Evolutionary conservation across 2,888 invertebrate species (phyloP).

Genomic region (Thumatha senex): DNA sequence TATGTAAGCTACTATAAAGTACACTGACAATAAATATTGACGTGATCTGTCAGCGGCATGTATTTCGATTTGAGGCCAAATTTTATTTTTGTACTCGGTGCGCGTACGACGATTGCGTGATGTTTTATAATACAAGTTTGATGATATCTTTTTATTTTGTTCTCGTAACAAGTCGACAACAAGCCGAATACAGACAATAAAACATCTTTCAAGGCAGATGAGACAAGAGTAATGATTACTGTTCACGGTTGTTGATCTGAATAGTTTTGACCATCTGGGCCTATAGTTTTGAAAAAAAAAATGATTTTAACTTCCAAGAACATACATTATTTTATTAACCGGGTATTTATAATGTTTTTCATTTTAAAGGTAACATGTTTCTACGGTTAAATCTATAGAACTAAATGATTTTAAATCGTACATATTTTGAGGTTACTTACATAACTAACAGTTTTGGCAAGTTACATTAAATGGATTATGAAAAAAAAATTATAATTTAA

Average conservation of each 20-base stretch:
- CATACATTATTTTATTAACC: no score
- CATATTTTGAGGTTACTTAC: no score
- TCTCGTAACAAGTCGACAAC: conserved; percentile 77
- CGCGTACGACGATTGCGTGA: conserved; percentile 61
- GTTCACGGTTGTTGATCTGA: conserved; percentile 71
- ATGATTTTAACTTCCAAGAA: conserved; percentile 23
- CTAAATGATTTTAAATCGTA: no score
- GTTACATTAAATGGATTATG: no score
- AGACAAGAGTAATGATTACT: conserved; percentile 77
- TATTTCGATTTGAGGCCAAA: conserved; percentile 45
- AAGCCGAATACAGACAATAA: conserved; percentile 78
- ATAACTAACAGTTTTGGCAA: no score
- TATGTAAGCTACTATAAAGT: not conserved
- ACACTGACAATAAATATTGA: not conserved
- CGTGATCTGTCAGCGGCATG: conserved; percentile 16
- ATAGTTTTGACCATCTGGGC: conserved; percentile 58
- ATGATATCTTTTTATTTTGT: conserved; percentile 68
- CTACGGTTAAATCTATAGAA: no score
- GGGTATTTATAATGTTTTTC: no score
- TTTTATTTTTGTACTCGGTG: conserved; percentile 56
- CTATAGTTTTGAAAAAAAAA: conserved; percentile 54
- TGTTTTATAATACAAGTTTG: conserved; percentile 72
- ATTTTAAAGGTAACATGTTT: no score
- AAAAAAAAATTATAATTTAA: no score
- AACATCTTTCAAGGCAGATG: conserved; percentile 76